A percentile compares a stretch with the other conserved stretches of the same genome.
phyloP scores from a whole-genome alignment of 2,113 vertebrate genomes.

The Atrichornis clamosus region DNA sequence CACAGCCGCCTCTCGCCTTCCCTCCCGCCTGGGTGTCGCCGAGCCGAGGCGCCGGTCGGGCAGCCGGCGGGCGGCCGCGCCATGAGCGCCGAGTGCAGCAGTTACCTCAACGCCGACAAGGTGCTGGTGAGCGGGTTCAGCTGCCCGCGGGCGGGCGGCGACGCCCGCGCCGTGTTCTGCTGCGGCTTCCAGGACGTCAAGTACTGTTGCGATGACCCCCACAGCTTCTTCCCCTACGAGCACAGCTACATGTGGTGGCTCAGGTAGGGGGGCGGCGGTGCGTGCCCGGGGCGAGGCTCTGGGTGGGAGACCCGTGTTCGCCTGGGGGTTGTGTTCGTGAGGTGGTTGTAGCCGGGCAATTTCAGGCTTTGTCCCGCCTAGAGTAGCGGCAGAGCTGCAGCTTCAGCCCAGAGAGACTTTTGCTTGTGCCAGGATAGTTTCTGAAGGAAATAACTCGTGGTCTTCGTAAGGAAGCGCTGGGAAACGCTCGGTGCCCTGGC shows the following conservation, averaged over 20 bases:
- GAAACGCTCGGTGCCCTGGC: background rate
- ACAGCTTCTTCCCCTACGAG: slow-evolving; percentile 90
- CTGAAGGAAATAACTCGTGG: background rate
- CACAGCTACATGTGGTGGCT: slow-evolving; percentile 95
- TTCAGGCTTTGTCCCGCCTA: background rate
- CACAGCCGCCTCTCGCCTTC: background rate
- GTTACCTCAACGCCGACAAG: slow-evolving; percentile 80
- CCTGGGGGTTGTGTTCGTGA: background rate
- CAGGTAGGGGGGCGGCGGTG: slow-evolving; percentile 71
- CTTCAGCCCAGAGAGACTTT: background rate
- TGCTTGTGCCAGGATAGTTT: background rate
- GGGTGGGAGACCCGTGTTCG: background rate
- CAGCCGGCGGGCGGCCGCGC: background rate
- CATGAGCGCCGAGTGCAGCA: slow-evolving; percentile 84
- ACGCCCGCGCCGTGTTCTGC: slow-evolving; percentile 80
- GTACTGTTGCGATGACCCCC: slow-evolving; percentile 91
- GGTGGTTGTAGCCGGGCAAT: background rate
- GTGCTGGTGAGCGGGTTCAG: slow-evolving; percentile 79
- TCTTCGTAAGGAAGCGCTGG: background rate
- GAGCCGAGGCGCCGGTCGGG: background rate
- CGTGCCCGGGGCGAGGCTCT: background rate
- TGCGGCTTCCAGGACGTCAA: slow-evolving; percentile 92
- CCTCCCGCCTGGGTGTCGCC: background rate
- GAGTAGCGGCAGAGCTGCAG: background rate
- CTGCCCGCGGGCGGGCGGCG: slow-evolving; percentile 82